A percentile compares a stretch with the other conserved stretches of the same genome.
phyloP scores from a whole-genome alignment of 2,113 vertebrate genomes.

The Kryptolebias marmoratus region DNA sequence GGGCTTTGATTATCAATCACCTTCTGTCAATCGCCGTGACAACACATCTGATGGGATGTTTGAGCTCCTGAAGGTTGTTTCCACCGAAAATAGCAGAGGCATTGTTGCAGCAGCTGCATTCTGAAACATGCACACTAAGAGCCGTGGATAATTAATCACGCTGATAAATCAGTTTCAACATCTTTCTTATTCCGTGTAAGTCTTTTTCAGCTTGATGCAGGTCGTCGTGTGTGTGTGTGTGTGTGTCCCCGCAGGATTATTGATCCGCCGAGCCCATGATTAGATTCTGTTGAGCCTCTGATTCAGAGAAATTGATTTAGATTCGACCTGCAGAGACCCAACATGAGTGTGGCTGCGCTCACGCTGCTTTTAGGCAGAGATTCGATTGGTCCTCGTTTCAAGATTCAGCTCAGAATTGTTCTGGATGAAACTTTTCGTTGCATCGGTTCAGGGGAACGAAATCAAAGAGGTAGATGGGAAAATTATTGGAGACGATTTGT shows the following conservation, averaged over 20 bases:
- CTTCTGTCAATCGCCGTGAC: background rate
- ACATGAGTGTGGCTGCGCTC: background rate
- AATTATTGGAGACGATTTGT: background rate
- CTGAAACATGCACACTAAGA: slow-evolving; percentile 14
- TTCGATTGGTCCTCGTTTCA: background rate
- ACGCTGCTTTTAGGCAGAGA: no score
- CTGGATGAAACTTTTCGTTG: background rate
- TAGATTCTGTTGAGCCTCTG: slow-evolving; percentile 19
- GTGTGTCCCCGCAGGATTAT: slow-evolving; percentile 21
- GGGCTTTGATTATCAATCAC: slow-evolving; percentile 26
- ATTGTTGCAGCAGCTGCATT: slow-evolving; percentile 3
- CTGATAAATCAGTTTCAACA: slow-evolving; percentile 23
- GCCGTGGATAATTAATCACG: slow-evolving; percentile 32
- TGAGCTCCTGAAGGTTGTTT: background rate
- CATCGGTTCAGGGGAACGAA: background rate
- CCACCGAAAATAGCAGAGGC: background rate
- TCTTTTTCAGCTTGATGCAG: background rate
- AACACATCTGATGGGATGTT: background rate
- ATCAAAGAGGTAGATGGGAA: background rate
- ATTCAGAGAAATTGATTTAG: slow-evolving; percentile 31
- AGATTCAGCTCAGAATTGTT: background rate
- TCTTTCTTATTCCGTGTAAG: background rate
- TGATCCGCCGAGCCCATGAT: slow-evolving; percentile 44
- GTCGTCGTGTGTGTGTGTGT: background rate
- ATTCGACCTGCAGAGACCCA: background rate